Base-by-base conservation (phyloP, 1,140 invertebrate genomes). In the Ostrea denselamellosa region DNA sequence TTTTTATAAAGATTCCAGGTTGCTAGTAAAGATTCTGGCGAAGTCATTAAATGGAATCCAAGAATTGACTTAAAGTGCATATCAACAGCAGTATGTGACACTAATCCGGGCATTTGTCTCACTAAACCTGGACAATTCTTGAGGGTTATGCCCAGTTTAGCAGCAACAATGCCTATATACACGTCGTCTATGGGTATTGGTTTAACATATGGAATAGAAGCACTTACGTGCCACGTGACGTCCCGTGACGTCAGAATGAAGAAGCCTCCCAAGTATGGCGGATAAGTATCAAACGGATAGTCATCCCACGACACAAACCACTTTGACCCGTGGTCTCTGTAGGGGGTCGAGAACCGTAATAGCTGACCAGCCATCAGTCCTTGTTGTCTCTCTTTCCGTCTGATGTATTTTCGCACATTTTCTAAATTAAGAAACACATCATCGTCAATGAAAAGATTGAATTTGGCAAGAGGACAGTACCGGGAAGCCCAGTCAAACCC, bases 121-220 rank as follows among this genome's bases (percentile, higher is more conserved):
- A 77, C 68, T 9, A 25, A 34, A 14, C 22, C 68, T 28, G 68
- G 68, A 12, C 28, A 25, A 28, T 14, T 28, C 5, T 5, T 83
- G 8, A 44, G 82, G 0, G 68, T 53, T 25, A 89, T 44, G 56
- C 54, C 53, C 34, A 89, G 58, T 53, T 89, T 89, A 14, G 71
- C 25, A 12, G 88, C 88, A 65, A 89, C 83, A 14, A 89, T 82
- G 2, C 85, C 85, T 19, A 89, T 44, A 51, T 85, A 89, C 0
- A 83, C 85, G 53, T 89, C 88, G 44, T 89, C 88, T 14, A 89
- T 54, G 1, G 9, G 34, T 22, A 87, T 56, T 8, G 22, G 8
- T 85, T 87, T 85, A 2, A 87, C n/a, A 65, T 82, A 89, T 3
- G 88, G 88, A 87, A 89, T 86, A 14, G 71, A 65, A 8, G 87